Evolutionary conservation across 2,888 invertebrate species (phyloP).

Genomic region (Pachliopta kotzebuea): DNA sequence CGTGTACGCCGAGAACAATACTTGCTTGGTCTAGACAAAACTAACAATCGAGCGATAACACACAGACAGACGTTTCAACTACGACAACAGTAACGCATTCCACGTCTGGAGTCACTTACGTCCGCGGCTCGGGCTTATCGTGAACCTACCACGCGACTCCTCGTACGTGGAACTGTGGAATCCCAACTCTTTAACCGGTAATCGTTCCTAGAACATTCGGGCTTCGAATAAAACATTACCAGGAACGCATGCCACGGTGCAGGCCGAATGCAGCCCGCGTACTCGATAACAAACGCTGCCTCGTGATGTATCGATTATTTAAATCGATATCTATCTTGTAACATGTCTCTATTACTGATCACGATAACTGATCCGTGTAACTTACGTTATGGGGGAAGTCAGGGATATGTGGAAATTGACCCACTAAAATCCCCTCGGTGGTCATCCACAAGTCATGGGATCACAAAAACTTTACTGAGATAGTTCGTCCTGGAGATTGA

Average conservation of each 20-base stretch:
- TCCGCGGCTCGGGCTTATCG: slow-evolving; percentile 12
- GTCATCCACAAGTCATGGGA: too few relatives aligned
- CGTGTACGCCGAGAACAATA: not conserved
- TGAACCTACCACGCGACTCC: slow-evolving; percentile 1
- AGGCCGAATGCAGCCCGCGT: slow-evolving; percentile 11
- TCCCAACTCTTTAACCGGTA: not conserved
- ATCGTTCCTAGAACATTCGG: slow-evolving; percentile 17
- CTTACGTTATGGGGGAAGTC: too few relatives aligned
- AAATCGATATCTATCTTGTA: not conserved
- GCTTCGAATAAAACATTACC: slow-evolving; percentile 9
- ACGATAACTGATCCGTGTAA: too few relatives aligned
- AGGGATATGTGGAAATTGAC: too few relatives aligned
- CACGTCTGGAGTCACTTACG: not conserved
- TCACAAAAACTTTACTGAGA: too few relatives aligned
- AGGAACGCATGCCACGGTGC: slow-evolving; percentile 6
- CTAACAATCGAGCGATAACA: slow-evolving; percentile 1
- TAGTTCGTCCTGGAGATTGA: too few relatives aligned
- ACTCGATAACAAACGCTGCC: not conserved
- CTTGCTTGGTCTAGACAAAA: not conserved
- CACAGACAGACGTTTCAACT: not conserved
- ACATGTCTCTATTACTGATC: too few relatives aligned
- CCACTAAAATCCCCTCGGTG: too few relatives aligned
- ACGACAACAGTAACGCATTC: not conserved
- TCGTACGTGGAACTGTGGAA: slow-evolving; percentile 13
- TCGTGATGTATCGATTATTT: not conserved